Evolutionary conservation across 2,113 vertebrate species (phyloP).

Genomic region (Dissostichus mawsoni): DNA sequence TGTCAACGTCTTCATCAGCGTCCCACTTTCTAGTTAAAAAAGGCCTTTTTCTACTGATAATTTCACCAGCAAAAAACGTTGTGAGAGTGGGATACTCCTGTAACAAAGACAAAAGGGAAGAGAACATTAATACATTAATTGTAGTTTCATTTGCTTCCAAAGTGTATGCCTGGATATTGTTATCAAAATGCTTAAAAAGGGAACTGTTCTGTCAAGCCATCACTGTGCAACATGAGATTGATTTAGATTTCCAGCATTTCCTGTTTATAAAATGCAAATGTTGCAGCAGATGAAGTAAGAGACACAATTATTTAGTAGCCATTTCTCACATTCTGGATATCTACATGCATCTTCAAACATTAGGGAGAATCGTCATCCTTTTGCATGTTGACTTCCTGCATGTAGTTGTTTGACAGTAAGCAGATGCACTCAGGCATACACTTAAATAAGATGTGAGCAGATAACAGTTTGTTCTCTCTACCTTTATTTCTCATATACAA

Average conservation of each 20-base stretch:
- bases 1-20: slow-evolving; percentile 97
- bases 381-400: background rate
- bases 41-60: slow-evolving; percentile 95
- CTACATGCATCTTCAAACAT: background rate
- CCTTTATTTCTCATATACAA: background rate
- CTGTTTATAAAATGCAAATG: too few species aligned
- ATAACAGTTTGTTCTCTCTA: background rate
- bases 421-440: background rate
- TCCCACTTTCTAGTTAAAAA: slow-evolving; percentile 99
- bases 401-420: background rate
- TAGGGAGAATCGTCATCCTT: background rate
- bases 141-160: background rate
- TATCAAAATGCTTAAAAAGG: background rate
- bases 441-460: too few species aligned
- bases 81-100: slow-evolving; percentile 99
- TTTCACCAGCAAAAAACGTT: slow-evolving; percentile 98
- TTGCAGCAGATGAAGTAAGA: too few species aligned
- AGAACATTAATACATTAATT: background rate
- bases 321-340: background rate
- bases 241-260: background rate
- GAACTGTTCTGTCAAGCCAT: background rate
- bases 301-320: too few species aligned
- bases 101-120: slow-evolving; percentile 11
- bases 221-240: background rate
- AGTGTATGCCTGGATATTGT: background rate